These are phyloP conservation scores for Bombus pyrosoma DNA, from an alignment of 1,140 invertebrate species.

Conservation along the genomic window DNA sequence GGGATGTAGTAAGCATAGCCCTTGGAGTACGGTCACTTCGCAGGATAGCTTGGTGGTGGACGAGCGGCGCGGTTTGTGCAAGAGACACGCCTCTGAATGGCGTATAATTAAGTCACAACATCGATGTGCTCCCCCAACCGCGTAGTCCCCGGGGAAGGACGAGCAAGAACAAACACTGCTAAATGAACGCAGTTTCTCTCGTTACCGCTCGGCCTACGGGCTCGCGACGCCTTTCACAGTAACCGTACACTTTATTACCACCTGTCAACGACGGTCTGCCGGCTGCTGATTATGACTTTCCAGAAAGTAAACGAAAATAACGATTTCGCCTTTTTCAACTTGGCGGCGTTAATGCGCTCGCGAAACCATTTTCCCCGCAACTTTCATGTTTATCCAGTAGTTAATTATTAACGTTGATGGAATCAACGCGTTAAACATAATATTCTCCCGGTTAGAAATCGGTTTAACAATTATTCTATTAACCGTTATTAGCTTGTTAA, in stretches of 20 bases:
- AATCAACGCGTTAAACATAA: background rate
- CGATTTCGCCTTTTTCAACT: background rate
- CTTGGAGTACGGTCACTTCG: conserved; percentile 61
- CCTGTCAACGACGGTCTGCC: conserved; percentile 31
- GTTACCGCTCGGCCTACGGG: conserved; percentile 65
- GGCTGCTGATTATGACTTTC: conserved; percentile 34
- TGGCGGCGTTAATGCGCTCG: background rate
- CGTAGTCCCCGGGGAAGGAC: conserved; percentile 68
- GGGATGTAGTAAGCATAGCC: conserved; percentile 27
- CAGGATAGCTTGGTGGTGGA: conserved; percentile 60
- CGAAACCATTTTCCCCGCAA: background rate
- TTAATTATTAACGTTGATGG: background rate
- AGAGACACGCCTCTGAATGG: conserved; percentile 78
- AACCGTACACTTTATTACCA: conserved; percentile 43
- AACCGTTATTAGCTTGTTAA: background rate
- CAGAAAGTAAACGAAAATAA: conserved; percentile 26
- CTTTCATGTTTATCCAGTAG: background rate
- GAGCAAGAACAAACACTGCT: conserved; percentile 77
- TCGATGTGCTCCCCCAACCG: conserved; percentile 66
- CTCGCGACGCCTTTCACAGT: conserved; percentile 57
- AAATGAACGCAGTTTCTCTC: conserved; percentile 76
- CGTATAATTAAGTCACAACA: conserved; percentile 80
- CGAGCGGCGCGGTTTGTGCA: conserved; percentile 70
- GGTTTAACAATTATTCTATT: conserved; percentile 1
- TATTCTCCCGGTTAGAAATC: background rate